Evolutionary conservation across 2,797 vertebrate species (phyloP).

Genomic region (Coilia nasus): DNA sequence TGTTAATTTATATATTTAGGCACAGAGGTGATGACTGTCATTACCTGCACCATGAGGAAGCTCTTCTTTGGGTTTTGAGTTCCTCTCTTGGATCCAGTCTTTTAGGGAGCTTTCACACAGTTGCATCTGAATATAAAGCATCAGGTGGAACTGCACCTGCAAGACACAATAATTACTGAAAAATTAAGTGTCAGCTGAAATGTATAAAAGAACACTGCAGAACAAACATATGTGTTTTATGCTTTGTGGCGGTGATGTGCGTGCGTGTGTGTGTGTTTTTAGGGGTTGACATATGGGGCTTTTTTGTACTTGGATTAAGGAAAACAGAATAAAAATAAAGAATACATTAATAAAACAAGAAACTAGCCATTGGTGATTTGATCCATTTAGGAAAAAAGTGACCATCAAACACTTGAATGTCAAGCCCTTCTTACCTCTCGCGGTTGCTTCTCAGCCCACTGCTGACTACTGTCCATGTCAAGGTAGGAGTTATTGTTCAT

Average conservation of each 20-base stretch:
- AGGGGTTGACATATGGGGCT: no score
- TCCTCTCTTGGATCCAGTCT: slow-evolving; percentile 92
- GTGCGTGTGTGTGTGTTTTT: no score
- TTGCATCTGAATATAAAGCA: slow-evolving; percentile 99
- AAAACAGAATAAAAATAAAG: no score
- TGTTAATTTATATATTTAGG: background rate
- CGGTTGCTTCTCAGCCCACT: slow-evolving; percentile 62
- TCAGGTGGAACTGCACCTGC: slow-evolving; percentile 87
- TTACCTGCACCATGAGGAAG: slow-evolving; percentile 37
- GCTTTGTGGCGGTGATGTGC: no score
- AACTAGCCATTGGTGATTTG: no score
- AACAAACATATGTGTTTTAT: background rate
- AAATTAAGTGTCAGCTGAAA: background rate
- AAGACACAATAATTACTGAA: background rate
- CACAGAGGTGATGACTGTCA: background rate
- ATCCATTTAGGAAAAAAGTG: no score
- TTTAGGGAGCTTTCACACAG: slow-evolving; percentile 91
- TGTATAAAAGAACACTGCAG: background rate
- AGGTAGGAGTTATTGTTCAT: slow-evolving; percentile 69
- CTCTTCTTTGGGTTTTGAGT: slow-evolving; percentile 64
- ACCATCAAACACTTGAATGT: background rate
- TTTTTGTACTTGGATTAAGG: no score
- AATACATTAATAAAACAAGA: no score
- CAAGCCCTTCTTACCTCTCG: slow-evolving; percentile 60
- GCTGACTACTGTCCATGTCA: slow-evolving; percentile 57